Evolutionary conservation across 2,113 vertebrate genomes (phyloP).

Genomic region (Malurus melanocephalus): DNA sequence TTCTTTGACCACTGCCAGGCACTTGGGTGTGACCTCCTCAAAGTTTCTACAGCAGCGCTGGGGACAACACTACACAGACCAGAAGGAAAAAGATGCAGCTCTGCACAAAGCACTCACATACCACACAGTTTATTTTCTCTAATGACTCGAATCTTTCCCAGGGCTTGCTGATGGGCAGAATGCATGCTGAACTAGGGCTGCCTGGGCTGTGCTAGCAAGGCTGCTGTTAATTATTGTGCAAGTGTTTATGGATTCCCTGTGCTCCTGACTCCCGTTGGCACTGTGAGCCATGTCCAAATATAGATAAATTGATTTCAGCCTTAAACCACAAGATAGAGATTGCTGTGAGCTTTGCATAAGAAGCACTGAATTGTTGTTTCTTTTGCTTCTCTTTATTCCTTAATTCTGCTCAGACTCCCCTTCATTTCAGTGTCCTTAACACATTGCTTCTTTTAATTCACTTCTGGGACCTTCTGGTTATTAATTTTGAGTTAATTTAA

Average conservation of each 20-base stretch:
- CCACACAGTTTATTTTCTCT: neutral
- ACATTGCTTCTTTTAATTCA: slow-evolving; percentile 2
- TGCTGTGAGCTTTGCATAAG: slow-evolving; percentile 32
- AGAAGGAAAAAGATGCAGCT: neutral
- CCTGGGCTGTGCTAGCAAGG: neutral
- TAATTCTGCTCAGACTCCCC: neutral
- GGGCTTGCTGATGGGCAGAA: slow-evolving; percentile 1
- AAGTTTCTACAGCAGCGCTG: neutral
- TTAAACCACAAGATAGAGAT: slow-evolving; percentile 2
- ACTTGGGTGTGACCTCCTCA: neutral
- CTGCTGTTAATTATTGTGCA: slow-evolving; percentile 11
- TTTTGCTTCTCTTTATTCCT: slow-evolving; percentile 2
- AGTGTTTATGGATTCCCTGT: neutral
- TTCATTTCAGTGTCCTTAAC: slow-evolving; percentile 9
- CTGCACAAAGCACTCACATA: neutral
- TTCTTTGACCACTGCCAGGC: neutral
- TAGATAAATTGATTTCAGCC: slow-evolving; percentile 44
- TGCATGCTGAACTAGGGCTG: neutral
- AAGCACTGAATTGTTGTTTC: slow-evolving; percentile 2
- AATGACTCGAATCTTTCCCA: neutral
- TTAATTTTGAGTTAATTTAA: slow-evolving; percentile 42
- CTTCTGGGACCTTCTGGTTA: neutral
- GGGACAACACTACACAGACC: neutral
- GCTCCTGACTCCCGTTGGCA: neutral
- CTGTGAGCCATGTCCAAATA: neutral